A percentile compares a stretch with the other conserved stretches of the same genome.
phyloP scores from a whole-genome alignment of 2,888 invertebrate species.

The Xylota segnis region DNA sequence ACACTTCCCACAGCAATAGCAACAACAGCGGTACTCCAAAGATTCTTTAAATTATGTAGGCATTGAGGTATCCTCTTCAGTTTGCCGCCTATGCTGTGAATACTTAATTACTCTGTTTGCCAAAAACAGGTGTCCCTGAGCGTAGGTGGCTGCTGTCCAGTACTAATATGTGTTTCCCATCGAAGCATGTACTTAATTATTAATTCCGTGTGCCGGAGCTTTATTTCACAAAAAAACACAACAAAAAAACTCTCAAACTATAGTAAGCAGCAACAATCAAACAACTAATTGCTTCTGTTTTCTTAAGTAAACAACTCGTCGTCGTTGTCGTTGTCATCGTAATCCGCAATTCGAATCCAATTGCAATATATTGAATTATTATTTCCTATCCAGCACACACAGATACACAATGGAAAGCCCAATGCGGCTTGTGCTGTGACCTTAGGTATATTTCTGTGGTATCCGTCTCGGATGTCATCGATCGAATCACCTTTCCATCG shows the following conservation, averaged over 20 bases:
- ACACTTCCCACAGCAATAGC: not conserved
- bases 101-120: conserved; percentile 40
- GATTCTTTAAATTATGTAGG: conserved; percentile 12
- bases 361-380: conserved; percentile 51
- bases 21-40: conserved; percentile 16
- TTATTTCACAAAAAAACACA: conserved; percentile 3
- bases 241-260: no score
- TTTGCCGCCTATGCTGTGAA: conserved; percentile 27
- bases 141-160: conserved; percentile 34
- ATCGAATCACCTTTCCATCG: conserved; percentile 45
- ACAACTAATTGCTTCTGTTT: conserved; percentile 41
- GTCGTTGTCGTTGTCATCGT: conserved; percentile 6
- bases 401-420: not conserved
- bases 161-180: conserved; percentile 6
- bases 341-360: conserved; percentile 59
- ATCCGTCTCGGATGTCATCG: conserved; percentile 45
- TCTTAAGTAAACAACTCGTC: conserved; percentile 33
- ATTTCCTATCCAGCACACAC: conserved; percentile 38
- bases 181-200: conserved; percentile 31
- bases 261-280: conserved; percentile 12
- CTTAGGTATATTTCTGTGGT: conserved; percentile 40
- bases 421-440: conserved; percentile 30
- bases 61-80: conserved; percentile 39
- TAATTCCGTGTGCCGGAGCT: conserved; percentile 33
- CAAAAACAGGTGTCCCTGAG: conserved; percentile 59